These are phyloP conservation scores for Lates calcarifer DNA, from an alignment of 2,113 vertebrate genomes.

Conservation along the genomic window DNA sequence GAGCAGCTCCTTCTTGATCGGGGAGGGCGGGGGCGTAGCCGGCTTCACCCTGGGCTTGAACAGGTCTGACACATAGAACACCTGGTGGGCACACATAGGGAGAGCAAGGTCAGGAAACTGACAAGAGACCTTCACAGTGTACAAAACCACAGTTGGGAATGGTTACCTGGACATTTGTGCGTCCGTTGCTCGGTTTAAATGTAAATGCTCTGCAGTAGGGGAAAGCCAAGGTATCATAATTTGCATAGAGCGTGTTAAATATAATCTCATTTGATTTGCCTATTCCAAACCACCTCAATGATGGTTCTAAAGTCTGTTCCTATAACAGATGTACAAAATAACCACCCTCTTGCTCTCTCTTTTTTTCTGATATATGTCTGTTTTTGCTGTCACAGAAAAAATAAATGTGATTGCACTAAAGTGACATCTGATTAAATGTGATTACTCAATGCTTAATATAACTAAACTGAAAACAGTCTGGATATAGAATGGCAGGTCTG, in stretches of 20 bases:
- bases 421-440: too few relatives aligned
- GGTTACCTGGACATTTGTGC: not conserved
- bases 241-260: not conserved
- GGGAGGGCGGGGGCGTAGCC: conserved; percentile 86
- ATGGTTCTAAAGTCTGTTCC: too few relatives aligned
- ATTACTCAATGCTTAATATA: too few relatives aligned
- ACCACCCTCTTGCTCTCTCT: too few relatives aligned
- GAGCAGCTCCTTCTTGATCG: conserved; percentile 95
- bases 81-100: conserved; percentile 80
- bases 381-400: too few relatives aligned
- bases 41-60: conserved; percentile 91
- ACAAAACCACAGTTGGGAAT: not conserved
- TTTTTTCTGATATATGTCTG: too few relatives aligned
- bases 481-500: conserved; percentile 5
- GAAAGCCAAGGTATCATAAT: not conserved
- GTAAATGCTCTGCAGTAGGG: not conserved
- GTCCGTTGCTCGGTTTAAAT: not conserved
- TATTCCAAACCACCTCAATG: not conserved
- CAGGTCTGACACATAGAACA: conserved; percentile 96
- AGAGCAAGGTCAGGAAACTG: not conserved
- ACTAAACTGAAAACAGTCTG: too few relatives aligned
- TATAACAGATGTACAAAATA: too few relatives aligned
- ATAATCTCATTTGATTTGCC: conserved; percentile 19
- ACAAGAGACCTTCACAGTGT: not conserved
- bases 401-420: too few relatives aligned